Base-by-base conservation (phyloP, 2,797 vertebrate genomes). In the Chelon auratus region DNA sequence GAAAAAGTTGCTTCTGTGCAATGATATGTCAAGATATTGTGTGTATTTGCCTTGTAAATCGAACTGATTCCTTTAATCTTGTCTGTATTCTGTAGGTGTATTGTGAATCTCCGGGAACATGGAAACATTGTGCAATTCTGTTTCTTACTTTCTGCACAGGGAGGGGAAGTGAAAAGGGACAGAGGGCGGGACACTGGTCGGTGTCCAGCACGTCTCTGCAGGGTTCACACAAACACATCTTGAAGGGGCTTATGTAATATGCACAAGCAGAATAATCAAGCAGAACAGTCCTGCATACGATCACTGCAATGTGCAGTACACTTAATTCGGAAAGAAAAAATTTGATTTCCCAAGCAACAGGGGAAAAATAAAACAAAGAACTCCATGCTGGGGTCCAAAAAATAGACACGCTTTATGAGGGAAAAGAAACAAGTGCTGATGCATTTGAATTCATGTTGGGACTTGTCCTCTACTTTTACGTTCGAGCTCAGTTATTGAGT, bases 111-210 rank as follows among this genome's bases (percentile, higher is more conserved):
- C 4, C 4, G 75, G 42, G 9, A 78, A 50, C 45, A 57, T 30
- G 0, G n/a, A 56, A 74, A 68, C n/a, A 72, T 86, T 86, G 70
- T 48, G 70, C 71, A 87, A 84, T 64, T 63, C 9, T 62, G 48
- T 68, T 88, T 80, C 75, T 79, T 43, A 42, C 57, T 72, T 50
- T 22, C 36, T 62, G 58, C 2, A 12, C 18, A 53, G 45, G 63
- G 33, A 69, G 53, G 45, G 54, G 71, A 83, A 80, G 24, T 48
- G 65, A 56, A 81, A 81, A 61, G 63, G 62, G 15, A 80, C 51
- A 78, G 36, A 58, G 72, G 83, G 70, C 0, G 63, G 75, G 43
- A 53, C 65, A 63, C 40, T 77, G 76, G 76, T 20, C 4, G 0
- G 13, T 48, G 24, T 81, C 67, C 77, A 79, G 26, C n/a, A 52